Evolutionary conservation across 2,888 invertebrate species (phyloP).

Genomic region (Rhopalosiphum nymphaeae): DNA sequence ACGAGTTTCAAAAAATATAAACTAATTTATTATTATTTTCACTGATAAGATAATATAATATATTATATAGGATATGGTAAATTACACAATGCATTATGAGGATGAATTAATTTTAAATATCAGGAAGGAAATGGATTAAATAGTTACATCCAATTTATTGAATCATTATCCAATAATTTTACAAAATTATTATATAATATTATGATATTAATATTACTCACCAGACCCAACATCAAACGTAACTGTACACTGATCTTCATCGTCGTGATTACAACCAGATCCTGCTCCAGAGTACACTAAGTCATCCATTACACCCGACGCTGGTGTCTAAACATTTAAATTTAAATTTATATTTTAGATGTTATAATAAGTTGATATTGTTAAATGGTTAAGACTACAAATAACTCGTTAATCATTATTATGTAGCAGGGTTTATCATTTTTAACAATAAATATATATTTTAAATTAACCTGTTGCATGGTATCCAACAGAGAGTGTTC

Average conservation of each 20-base stretch:
- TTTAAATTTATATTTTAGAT: slow-evolving; percentile 42
- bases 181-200: background rate
- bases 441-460: background rate
- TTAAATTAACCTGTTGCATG: slow-evolving; percentile 57
- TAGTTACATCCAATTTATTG: background rate
- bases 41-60: background rate
- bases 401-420: background rate
- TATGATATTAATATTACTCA: slow-evolving; percentile 61
- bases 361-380: background rate
- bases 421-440: background rate
- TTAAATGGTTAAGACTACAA: background rate
- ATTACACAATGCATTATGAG: background rate
- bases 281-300: slow-evolving; percentile 93
- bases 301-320: slow-evolving; percentile 89
- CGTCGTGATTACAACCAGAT: slow-evolving; percentile 90
- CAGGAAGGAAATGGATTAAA: background rate
- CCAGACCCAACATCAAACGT: slow-evolving; percentile 86
- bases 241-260: slow-evolving; percentile 92
- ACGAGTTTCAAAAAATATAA: background rate
- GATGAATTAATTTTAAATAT: background rate
- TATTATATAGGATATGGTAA: background rate
- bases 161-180: background rate
- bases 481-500: slow-evolving; percentile 57
- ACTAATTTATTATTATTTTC: background rate
- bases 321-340: slow-evolving; percentile 78